phyloP scores from a whole-genome alignment of 2,113 vertebrate genomes.

The Dendrocopos noguchii region DNA sequence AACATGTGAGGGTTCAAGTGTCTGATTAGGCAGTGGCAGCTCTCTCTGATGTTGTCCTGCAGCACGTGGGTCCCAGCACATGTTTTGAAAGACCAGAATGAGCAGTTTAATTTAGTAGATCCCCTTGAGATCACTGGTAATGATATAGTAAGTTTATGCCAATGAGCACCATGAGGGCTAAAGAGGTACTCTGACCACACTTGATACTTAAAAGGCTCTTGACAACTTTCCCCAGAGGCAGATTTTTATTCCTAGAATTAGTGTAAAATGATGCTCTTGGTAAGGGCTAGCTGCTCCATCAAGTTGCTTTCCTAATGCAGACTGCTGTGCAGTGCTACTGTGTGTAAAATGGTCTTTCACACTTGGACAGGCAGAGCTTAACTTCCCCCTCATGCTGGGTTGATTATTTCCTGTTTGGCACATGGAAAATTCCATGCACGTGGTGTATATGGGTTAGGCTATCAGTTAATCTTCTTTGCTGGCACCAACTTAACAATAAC shows the following conservation, averaged over 20 bases:
- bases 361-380: not conserved
- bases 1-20: not conserved
- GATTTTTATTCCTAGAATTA: not conserved
- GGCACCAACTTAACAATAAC: not conserved
- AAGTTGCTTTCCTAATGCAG: not conserved
- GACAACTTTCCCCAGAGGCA: not conserved
- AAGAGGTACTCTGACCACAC: not conserved
- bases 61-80: not conserved
- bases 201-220: not conserved
- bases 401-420: not conserved
- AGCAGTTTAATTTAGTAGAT: not conserved
- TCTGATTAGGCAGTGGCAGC: not conserved
- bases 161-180: not conserved
- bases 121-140: not conserved
- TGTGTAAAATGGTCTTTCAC: not conserved
- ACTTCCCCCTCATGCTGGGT: not conserved
- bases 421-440: fast-evolving
- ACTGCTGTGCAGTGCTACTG: not conserved
- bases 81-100: not conserved
- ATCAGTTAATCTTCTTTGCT: not conserved
- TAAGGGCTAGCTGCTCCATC: not conserved
- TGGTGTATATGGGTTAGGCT: not conserved
- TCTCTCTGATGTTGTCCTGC: not conserved
- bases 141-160: not conserved
- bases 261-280: not conserved